Percentiles rank a stretch among this genome's conserved stretches.
Conservation (phyloP, 1,140 invertebrate species). For the Epicauta chinensis region DNA sequence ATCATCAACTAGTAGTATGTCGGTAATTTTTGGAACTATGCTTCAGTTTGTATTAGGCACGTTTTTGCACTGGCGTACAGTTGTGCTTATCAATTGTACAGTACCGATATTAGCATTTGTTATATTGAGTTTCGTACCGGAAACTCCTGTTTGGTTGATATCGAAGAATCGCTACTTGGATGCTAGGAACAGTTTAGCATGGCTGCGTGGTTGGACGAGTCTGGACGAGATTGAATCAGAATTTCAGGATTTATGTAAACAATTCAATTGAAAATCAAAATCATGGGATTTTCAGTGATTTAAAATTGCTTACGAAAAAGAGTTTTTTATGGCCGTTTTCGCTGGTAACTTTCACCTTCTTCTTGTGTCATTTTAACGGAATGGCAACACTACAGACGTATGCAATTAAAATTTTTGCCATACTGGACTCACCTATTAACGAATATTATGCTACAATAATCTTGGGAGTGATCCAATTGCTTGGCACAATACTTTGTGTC, state of each 20-base stretch:
- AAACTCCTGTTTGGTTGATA: constrained; percentile 70
- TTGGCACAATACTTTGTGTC: constrained; percentile 57
- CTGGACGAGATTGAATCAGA: constrained; percentile 48
- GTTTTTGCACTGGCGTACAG: constrained; percentile 60
- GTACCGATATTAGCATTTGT: constrained; percentile 60
- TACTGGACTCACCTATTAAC: constrained; percentile 61
- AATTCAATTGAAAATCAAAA: constrained; percentile 5
- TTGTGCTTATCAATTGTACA: constrained; percentile 58
- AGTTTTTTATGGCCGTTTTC: constrained; percentile 59
- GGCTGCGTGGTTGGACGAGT: constrained; percentile 60
- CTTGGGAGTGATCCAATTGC: constrained; percentile 58
- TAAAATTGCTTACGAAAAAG: constrained; percentile 36
- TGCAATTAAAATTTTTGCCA: constrained; percentile 62
- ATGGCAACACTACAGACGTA: constrained; percentile 63
- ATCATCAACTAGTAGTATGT: constrained; percentile 63
- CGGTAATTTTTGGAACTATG: constrained; percentile 66
- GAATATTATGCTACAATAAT: constrained; percentile 65
- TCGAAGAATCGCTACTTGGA: constrained; percentile 53
- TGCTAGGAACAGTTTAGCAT: constrained; percentile 52
- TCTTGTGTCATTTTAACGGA: constrained; percentile 64
- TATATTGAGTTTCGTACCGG: constrained; percentile 63
- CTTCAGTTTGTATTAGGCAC: constrained; percentile 62
- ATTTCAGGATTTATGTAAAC: constrained; percentile 44
- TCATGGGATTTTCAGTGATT: neutral
- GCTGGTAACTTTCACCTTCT: constrained; percentile 58